phyloP scores from a whole-genome alignment of 2,113 vertebrate genomes.

The Mola mola region DNA sequence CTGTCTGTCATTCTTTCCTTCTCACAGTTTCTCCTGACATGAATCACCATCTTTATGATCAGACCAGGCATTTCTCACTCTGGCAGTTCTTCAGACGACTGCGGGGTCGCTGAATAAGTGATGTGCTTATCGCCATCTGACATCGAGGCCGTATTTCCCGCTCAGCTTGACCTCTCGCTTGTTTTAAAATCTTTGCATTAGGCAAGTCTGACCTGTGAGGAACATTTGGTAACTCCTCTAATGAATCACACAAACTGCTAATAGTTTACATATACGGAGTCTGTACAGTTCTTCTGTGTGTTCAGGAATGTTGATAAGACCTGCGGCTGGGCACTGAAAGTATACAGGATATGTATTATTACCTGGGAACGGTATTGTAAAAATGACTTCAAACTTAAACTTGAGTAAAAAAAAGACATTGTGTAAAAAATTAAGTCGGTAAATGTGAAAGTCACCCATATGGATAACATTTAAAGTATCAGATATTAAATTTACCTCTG shows the following conservation, averaged over 20 bases:
- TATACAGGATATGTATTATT: no score
- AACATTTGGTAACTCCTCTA: neutral
- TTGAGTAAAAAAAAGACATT: no score
- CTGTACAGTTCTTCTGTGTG: no score
- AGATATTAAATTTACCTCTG: no score
- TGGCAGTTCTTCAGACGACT: constrained; percentile 21
- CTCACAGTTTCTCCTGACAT: constrained; percentile 14
- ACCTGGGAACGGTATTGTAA: no score
- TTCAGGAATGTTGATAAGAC: no score
- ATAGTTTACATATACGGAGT: constrained; percentile 9
- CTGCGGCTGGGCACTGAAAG: no score
- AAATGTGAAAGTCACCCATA: no score
- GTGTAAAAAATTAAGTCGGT: no score
- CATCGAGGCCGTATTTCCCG: constrained; percentile 30
- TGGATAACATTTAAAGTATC: no score
- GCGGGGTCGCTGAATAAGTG: constrained; percentile 46
- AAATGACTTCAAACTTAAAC: no score
- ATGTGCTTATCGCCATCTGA: constrained; percentile 38
- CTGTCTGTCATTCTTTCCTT: constrained; percentile 18
- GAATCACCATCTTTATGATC: constrained; percentile 23
- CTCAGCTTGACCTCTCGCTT: constrained; percentile 18
- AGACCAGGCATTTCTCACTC: constrained; percentile 34
- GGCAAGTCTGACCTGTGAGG: constrained; percentile 24
- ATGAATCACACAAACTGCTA: constrained; percentile 31
- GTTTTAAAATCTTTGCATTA: constrained; percentile 10